Evolutionary conservation across 2,797 vertebrate genomes (phyloP), one percentile per base, ranked within the genome.

Genomic region (Xyrichtys novacula): DNA sequence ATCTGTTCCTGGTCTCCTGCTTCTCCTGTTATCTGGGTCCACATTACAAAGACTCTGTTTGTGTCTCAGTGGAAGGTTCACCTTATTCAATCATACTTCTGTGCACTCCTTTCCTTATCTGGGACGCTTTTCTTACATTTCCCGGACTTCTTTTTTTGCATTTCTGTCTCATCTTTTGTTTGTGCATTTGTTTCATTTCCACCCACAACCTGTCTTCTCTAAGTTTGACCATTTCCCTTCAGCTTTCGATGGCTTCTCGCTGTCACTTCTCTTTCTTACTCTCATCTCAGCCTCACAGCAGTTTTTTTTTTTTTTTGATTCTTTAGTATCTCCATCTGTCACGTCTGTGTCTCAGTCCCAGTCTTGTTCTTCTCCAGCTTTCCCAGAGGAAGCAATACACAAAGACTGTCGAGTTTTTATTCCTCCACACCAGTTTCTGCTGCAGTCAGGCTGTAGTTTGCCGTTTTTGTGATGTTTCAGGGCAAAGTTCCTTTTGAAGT

Each of bases 401-500:
- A 85, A 78, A 89, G 74, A 53, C 67, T 56, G 50, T 78, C 65
- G 71, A 63, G 16, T 71, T 85, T 73, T 80, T 65, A 15, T 16
- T 25, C 11, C 12, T 16, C 68, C 47, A 49, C 79, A 60, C 49
- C 66, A 72, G 49, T 76, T 85, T 85, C 81, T 81, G 66, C 75
- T 60, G 65, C 76, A 80, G 83, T 84, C 84, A 71, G 81, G 52
- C 83, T 78, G 64, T 59, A 83, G 85, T 69, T 58, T 71, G 53
- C 66, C 43, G 67, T 71, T 77, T n/a, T 83, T 86, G 68, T 85
- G 73, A 84, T 82, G 86, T 89, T 81, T 65, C 40, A 69, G 81
- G 81, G 70, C 78, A 84, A 76, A 82, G 79, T 81, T 74, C 57
- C 71, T 15, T 89, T 91, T 89, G 90, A 92, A 88, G 81, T 85